These are phyloP conservation scores for Taurulus bubalis DNA, from an alignment of 2,113 vertebrate species.

Conservation along the genomic window DNA sequence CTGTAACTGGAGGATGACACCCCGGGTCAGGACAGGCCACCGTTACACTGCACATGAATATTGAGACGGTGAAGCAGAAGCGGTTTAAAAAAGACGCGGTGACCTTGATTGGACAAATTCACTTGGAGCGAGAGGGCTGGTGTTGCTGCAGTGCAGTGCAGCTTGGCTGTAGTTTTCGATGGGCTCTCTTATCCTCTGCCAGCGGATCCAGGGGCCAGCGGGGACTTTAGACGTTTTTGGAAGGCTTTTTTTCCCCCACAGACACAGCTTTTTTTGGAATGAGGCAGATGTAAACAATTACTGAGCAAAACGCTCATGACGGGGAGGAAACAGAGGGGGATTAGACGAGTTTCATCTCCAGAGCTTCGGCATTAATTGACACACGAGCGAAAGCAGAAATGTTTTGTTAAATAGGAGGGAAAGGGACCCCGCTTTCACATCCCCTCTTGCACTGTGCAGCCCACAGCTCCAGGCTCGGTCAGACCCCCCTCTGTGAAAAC, in stretches of 20 bases:
- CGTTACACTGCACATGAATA: constrained; percentile 24
- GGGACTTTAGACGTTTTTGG: constrained; percentile 68
- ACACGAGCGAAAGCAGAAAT: constrained; percentile 18
- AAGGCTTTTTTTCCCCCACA: constrained; percentile 20
- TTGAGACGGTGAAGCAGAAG: neutral
- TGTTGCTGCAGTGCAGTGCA: constrained; percentile 52
- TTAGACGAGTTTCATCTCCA: constrained; percentile 63
- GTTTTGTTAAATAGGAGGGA: neutral
- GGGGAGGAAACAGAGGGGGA: constrained; percentile 58
- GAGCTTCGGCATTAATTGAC: constrained; percentile 59
- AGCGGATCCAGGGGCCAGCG: constrained; percentile 70
- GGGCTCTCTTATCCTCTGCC: constrained; percentile 76
- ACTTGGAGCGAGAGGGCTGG: constrained; percentile 39
- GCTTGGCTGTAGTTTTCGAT: constrained; percentile 61
- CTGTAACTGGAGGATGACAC: constrained; percentile 43
- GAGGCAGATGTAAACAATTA: constrained; percentile 82
- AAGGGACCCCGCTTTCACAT: neutral
- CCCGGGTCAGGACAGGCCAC: constrained; percentile 16
- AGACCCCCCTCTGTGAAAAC: constrained; percentile 23
- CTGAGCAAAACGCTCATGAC: constrained; percentile 71
- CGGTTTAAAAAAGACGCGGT: constrained; percentile 25
- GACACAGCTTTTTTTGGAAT: constrained; percentile 72
- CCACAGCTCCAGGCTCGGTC: constrained; percentile 7
- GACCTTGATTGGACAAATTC: constrained; percentile 64
- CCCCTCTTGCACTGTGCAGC: neutral